These are phyloP conservation scores for Streblospio benedicti DNA, from an alignment of 1,140 invertebrate species.

Conservation along the genomic window DNA sequence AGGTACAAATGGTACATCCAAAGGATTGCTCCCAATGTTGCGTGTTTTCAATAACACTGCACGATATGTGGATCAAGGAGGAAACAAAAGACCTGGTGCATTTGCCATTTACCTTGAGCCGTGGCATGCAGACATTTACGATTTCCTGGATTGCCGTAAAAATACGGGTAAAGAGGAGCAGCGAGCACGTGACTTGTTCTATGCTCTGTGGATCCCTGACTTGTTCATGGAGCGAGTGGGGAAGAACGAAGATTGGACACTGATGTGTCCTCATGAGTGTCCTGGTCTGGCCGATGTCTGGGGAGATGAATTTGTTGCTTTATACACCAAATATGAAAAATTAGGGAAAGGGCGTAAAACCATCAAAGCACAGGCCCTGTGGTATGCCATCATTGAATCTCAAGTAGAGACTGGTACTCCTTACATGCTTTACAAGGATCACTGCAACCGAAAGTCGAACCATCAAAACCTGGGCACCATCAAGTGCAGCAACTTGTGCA, in stretches of 20 bases:
- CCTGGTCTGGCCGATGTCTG: conserved; percentile 83
- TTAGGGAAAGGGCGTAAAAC: conserved; percentile 67
- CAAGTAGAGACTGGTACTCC: conserved; percentile 98
- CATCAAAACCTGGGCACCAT: conserved; percentile 98
- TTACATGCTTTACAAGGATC: conserved; percentile 95
- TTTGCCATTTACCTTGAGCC: conserved; percentile 98
- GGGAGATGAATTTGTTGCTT: conserved; percentile 86
- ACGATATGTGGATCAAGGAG: conserved; percentile 95
- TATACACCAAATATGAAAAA: conserved; percentile 83
- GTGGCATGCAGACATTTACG: conserved; percentile 95
- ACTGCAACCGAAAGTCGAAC: conserved; percentile 94
- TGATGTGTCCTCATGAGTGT: conserved; percentile 94
- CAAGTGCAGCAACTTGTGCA: conserved; percentile 95
- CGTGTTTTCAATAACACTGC: conserved; percentile 93
- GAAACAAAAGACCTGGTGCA: conserved; percentile 96
- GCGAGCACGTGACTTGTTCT: conserved; percentile 92
- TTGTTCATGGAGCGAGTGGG: conserved; percentile 96
- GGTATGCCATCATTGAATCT: conserved; percentile 87
- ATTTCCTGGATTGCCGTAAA: conserved; percentile 83
- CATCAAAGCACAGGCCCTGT: conserved; percentile 79
- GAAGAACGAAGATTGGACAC: conserved; percentile 74
- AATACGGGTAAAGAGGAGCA: conserved; percentile 87
- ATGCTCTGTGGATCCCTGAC: conserved; percentile 96
- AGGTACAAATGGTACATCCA: conserved; percentile 91
- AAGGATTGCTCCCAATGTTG: conserved; percentile 96